Evolutionary conservation across 2,888 invertebrate species (phyloP).

Genomic region (Meteorus cinctellus): DNA sequence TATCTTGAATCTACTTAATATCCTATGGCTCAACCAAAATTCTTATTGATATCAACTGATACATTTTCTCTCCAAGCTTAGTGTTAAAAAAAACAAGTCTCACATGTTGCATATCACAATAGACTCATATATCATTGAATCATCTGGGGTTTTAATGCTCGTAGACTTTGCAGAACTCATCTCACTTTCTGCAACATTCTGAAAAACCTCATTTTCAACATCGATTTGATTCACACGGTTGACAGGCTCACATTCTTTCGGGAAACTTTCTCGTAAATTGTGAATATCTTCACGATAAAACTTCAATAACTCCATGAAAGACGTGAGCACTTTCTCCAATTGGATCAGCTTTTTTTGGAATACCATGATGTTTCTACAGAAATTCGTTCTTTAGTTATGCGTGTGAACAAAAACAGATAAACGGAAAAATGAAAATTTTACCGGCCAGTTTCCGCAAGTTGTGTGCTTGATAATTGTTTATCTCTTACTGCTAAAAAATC

Average conservation of each 20-base stretch:
- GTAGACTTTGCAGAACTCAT: neutral
- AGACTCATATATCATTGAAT: slow-evolving; percentile 60
- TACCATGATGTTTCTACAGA: slow-evolving; percentile 51
- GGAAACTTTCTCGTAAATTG: slow-evolving; percentile 5
- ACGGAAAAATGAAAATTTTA: slow-evolving; percentile 40
- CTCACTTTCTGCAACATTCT: neutral
- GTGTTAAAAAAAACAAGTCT: slow-evolving; percentile 46
- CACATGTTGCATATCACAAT: slow-evolving; percentile 60
- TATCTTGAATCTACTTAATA: too few relatives aligned
- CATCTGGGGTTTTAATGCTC: slow-evolving; percentile 25
- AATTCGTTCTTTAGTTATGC: slow-evolving; percentile 8
- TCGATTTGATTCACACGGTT: neutral
- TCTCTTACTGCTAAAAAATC: slow-evolving; percentile 76
- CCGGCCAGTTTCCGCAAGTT: slow-evolving; percentile 49
- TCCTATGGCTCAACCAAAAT: too few relatives aligned
- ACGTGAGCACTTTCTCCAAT: slow-evolving; percentile 55
- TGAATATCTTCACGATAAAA: slow-evolving; percentile 33
- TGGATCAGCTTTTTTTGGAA: slow-evolving; percentile 54
- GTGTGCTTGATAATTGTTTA: slow-evolving; percentile 72
- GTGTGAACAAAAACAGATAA: neutral
- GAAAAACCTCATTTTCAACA: neutral
- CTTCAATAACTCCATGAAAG: slow-evolving; percentile 48
- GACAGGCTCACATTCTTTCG: neutral
- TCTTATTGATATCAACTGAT: too few relatives aligned
- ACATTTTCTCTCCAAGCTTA: neutral